Evolutionary conservation across 2,113 vertebrate genomes (phyloP), one percentile per base, ranked within the genome.

Genomic region (Numida meleagris): DNA sequence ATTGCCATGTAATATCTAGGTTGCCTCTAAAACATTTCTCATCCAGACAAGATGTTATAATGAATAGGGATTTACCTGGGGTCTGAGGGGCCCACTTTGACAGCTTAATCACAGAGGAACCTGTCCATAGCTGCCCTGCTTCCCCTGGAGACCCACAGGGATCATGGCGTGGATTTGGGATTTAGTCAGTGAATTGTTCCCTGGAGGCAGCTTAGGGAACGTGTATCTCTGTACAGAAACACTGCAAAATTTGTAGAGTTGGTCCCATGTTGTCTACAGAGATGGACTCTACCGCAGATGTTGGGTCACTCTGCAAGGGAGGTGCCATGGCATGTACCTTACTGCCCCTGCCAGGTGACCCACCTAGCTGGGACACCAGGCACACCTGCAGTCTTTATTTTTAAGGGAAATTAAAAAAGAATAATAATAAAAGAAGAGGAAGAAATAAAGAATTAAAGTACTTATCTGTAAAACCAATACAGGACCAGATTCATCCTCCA

Each of bases 171-270:
- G 13, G 57, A 83, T 90, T 86, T 79, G 66, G 33, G 66, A 74
- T 91, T 88, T 90, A 55, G 42, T 78, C 83, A 67, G 15, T 67
- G 2, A 93, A 95, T 93, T 67, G 51, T 25, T 93, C 92, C 70
- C 76, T 27, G 51, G 66, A 81, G 88, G 42, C 57, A 67, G 17
- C 20, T 90, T 83, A 72, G 63, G 23, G n/a, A 63, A 83, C 48
- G 33, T 25, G 50, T 3, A 88, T 80, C 55, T 63, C 19, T 43
- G 57, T 27, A 3, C 38, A 53, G 14, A 70, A 79, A 15, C 62
- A 40, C 57, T 29, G 38, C 34, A 77, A 89, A 82, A 63, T 51
- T n/a, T 42, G 82, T 3, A 0, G 68, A 12, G 3, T 77, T 68
- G 66, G 72, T 46, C 42, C 23, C 38, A 46, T 45, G 6, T 24